These are phyloP conservation scores for Aplidium turbinatum DNA, from an alignment of 23 tunicate genomes.

Conservation along the genomic window DNA sequence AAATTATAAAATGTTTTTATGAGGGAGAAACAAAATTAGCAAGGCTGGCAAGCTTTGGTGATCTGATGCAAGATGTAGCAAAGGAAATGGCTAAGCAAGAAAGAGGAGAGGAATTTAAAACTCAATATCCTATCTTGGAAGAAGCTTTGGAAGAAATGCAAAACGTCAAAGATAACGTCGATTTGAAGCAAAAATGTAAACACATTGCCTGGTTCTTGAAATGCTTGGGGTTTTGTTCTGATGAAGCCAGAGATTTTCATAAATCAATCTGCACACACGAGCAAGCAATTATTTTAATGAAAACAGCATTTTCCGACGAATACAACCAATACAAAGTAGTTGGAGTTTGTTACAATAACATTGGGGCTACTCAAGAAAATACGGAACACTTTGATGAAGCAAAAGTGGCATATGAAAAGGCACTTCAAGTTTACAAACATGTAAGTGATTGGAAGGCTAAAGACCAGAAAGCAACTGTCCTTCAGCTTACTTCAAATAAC, in stretches of 20 bases:
- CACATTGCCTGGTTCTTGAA: conserved; percentile 11
- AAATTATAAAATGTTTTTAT: not conserved
- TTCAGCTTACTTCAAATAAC: too few relatives aligned
- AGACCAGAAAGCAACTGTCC: too few relatives aligned
- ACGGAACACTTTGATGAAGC: not conserved
- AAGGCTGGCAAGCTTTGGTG: not conserved
- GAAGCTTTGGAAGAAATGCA: conserved; percentile 7
- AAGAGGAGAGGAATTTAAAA: not conserved
- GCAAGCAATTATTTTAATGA: not conserved
- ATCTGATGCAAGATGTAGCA: not conserved
- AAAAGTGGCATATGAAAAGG: not conserved
- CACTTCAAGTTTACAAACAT: not conserved
- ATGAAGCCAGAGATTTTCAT: not conserved
- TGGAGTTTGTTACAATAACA: conserved; percentile 2
- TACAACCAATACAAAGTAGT: not conserved
- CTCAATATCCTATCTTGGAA: not conserved
- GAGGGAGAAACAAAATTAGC: not conserved
- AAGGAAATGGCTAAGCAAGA: not conserved
- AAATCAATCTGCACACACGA: not conserved
- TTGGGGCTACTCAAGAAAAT: not conserved
- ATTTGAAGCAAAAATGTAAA: not conserved
- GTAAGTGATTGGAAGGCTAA: conserved; percentile 16
- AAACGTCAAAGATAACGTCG: not conserved
- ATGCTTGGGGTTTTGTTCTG: not conserved
- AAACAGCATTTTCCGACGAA: not conserved